These are phyloP conservation scores for Zapornia atra DNA, from an alignment of 2,113 vertebrate genomes.

Conservation along the genomic window DNA sequence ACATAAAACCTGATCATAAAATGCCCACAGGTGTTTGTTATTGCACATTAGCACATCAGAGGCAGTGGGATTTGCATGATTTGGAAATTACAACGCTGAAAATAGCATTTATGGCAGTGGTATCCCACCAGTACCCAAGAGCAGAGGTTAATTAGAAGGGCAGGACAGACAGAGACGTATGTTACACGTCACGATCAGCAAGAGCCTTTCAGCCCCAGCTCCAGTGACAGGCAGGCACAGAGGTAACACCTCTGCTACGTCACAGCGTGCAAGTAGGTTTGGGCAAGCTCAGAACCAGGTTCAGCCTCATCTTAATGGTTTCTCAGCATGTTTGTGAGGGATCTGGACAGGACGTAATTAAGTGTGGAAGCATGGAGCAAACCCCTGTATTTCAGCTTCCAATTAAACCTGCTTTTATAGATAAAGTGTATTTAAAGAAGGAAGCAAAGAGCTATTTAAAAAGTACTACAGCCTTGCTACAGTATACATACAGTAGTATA, in stretches of 20 bases:
- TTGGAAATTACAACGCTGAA: neutral
- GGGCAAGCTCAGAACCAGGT: neutral
- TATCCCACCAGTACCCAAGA: neutral
- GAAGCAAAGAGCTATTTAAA: neutral
- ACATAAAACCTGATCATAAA: constrained; percentile 6
- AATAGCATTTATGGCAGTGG: neutral
- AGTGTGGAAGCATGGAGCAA: neutral
- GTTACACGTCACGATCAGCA: neutral
- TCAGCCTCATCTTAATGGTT: neutral
- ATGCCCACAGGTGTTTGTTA: neutral
- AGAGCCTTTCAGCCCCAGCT: neutral
- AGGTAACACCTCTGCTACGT: neutral
- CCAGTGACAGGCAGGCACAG: neutral
- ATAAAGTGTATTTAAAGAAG: neutral
- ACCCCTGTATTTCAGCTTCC: neutral
- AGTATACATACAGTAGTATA: no score
- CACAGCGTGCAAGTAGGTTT: neutral
- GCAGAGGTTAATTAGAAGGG: neutral
- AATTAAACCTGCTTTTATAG: neutral
- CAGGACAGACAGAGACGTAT: neutral
- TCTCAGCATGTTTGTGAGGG: neutral
- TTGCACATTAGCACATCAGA: neutral
- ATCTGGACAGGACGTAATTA: neutral
- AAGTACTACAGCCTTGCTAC: neutral
- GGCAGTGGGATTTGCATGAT: neutral